Evolutionary conservation across 2,888 invertebrate species (phyloP).

Genomic region (Campoplex nolae): DNA sequence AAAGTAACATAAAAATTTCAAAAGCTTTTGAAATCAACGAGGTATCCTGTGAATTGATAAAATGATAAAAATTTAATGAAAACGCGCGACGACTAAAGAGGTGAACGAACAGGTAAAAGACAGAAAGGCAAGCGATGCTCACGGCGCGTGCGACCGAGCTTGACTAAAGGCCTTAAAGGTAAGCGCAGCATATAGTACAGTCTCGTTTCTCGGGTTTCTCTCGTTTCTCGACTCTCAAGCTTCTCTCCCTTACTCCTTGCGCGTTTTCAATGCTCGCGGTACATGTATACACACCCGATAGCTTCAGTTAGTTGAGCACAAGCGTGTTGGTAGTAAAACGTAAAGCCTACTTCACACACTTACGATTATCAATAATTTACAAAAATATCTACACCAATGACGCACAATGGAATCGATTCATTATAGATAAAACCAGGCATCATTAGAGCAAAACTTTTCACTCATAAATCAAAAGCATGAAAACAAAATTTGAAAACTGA

Average conservation of each 20-base stretch:
- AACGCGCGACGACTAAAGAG: slow-evolving; percentile 24
- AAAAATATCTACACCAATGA: neutral
- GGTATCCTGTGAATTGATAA: neutral
- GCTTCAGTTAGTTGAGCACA: slow-evolving; percentile 45
- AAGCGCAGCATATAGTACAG: slow-evolving; percentile 66
- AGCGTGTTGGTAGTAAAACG: slow-evolving; percentile 44
- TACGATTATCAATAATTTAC: neutral
- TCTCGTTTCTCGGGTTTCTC: slow-evolving; percentile 63
- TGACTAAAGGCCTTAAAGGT: slow-evolving; percentile 81
- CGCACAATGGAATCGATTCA: neutral
- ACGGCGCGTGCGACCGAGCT: slow-evolving; percentile 78
- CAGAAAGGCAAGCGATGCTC: slow-evolving; percentile 72
- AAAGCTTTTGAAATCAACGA: neutral
- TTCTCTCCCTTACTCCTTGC: slow-evolving; percentile 71
- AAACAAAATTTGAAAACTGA: no score
- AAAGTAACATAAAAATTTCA: neutral
- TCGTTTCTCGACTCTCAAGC: slow-evolving; percentile 56
- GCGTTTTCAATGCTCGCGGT: slow-evolving; percentile 76
- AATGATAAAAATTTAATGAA: slow-evolving; percentile 23
- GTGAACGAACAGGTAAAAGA: slow-evolving; percentile 61
- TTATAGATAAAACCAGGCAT: neutral
- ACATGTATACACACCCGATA: slow-evolving; percentile 45
- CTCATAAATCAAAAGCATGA: no score
- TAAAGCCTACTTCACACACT: slow-evolving; percentile 50
- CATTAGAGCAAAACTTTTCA: neutral